Evolutionary conservation across 1,140 invertebrate genomes (phyloP), one percentile per base, ranked within the genome.

Genomic region (Theocolax elegans): DNA sequence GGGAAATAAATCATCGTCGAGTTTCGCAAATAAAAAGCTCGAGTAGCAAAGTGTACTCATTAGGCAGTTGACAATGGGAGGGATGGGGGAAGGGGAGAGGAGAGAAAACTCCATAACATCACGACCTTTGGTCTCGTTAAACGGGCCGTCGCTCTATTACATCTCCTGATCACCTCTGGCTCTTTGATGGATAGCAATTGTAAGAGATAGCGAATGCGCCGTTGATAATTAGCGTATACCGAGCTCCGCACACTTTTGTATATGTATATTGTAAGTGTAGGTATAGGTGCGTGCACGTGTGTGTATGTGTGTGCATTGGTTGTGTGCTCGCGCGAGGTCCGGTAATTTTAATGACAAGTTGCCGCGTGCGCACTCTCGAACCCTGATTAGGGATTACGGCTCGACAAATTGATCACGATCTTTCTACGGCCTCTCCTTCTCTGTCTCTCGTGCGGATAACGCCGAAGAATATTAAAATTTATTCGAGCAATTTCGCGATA

Each of bases 351-450:
- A 71, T 58, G 40, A 44, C 38, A 35, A 12, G 6, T n/a, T 1
- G 40, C 49, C 44, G 56, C 63, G 65, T 65, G 46, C 31, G 63
- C 59, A n/a, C n/a, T n/a, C n/a, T n/a, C n/a, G n/a, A n/a, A n/a
- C n/a, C n/a, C 42, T 70, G 72, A 72, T 67, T 72, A 72, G 72
- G 48, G 70, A 71, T 75, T 74, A 72, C 70, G 71, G 72, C 68
- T 72, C 74, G 76, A 79, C 77, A 78, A 83, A 79, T 80, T 76
- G 76, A 58, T 58, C 54, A 40, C 54, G 76, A 79, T 77, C 77
- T 60, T 35, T 49, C 49, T n/a, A 19, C 19, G 3, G 10, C 54
- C 7, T 17, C 31, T 44, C 46, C 3, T 7, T 19, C n/a, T n/a
- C n/a, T n/a, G n/a, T n/a, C n/a, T n/a, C n/a, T n/a, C n/a, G n/a